phyloP scores from a whole-genome alignment of 1,140 invertebrate species.

The Caenorhabditis briggsae region DNA sequence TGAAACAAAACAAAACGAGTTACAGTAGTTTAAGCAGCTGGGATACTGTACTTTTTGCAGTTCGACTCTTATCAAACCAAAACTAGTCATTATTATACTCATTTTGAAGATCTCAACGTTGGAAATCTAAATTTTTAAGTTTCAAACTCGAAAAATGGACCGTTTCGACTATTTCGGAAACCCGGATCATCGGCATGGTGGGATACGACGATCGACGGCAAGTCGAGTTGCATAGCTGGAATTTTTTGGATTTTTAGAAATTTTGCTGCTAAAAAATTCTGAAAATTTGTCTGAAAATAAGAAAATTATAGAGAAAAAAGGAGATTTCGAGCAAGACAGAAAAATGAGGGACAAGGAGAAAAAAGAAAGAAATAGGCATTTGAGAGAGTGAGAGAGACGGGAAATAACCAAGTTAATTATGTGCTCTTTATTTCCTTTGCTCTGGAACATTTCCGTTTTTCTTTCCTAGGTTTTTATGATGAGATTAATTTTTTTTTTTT shows the following conservation, averaged over 20 bases:
- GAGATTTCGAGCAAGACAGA: neutral
- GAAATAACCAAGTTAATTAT: conserved; percentile 52
- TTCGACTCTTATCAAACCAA: no score
- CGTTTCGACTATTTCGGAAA: neutral
- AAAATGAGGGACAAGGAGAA: neutral
- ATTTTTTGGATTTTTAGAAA: neutral
- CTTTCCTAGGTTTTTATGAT: neutral
- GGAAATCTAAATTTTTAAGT: no score
- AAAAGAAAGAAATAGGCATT: neutral
- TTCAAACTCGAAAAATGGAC: neutral
- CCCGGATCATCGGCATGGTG: conserved; percentile 24
- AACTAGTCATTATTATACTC: no score
- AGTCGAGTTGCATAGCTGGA: conserved; percentile 25
- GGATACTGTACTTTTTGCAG: no score
- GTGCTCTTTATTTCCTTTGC: neutral
- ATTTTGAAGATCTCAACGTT: no score
- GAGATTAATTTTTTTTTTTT: no score
- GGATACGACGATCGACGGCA: conserved; percentile 43
- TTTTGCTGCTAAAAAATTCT: neutral
- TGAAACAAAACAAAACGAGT: no score
- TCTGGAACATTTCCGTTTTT: neutral
- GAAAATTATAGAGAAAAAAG: neutral
- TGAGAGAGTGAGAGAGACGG: neutral
- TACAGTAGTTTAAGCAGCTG: no score
- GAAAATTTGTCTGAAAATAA: neutral